Evolutionary conservation across 1,140 invertebrate genomes (phyloP).

Genomic region (Calycopis cecrops): DNA sequence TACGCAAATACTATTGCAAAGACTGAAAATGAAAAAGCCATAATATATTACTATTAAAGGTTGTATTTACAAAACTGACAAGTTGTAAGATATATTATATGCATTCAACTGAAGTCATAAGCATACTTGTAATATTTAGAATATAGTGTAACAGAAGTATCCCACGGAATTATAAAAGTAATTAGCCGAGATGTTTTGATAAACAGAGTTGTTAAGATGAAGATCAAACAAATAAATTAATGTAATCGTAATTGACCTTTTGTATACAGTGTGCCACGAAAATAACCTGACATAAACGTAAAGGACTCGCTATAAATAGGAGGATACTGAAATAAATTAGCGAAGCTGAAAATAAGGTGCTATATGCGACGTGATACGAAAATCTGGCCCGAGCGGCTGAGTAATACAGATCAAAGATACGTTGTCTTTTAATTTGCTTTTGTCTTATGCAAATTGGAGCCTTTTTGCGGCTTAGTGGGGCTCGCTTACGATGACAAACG

Average conservation of each 20-base stretch:
- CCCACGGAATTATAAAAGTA: background rate
- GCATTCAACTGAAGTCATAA: too few relatives aligned
- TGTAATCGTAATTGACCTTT: background rate
- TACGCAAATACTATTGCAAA: too few relatives aligned
- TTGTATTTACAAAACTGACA: too few relatives aligned
- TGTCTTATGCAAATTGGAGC: constrained; percentile 54
- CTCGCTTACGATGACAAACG: constrained; percentile 46
- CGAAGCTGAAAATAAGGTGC: constrained; percentile 4
- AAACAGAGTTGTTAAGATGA: constrained; percentile 9
- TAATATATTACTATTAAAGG: too few relatives aligned
- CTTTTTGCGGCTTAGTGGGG: constrained; percentile 46
- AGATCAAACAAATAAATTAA: background rate
- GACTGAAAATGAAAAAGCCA: too few relatives aligned
- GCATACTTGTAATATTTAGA: background rate
- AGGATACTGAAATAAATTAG: background rate
- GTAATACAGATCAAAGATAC: constrained; percentile 42
- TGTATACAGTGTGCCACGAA: too few relatives aligned
- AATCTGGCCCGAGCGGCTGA: constrained; percentile 11
- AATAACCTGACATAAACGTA: too few relatives aligned
- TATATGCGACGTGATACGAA: constrained; percentile 10
- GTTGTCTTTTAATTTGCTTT: constrained; percentile 49
- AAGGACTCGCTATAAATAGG: too few relatives aligned
- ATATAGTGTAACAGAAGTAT: background rate
- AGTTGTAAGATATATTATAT: too few relatives aligned
- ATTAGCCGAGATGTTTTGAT: constrained; percentile 5